Base-by-base conservation (phyloP, 1,140 invertebrate genomes). In the Onthophagus taurus region DNA sequence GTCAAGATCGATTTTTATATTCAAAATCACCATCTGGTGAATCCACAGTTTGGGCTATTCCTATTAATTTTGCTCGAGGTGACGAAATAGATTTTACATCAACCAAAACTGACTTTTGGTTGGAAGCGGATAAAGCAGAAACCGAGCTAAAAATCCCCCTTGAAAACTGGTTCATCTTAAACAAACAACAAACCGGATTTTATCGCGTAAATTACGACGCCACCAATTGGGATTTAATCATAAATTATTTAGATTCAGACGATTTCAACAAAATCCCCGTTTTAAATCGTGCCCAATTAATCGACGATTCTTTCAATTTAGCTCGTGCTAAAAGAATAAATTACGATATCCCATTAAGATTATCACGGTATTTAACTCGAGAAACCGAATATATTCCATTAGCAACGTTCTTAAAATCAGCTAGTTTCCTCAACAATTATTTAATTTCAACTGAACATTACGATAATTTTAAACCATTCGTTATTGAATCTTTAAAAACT, bases 281-380 rank as follows among this genome's bases (percentile, higher is more conserved):
- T 2, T 5, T 37, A n/a, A 45, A 37, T n/a, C 37, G 44, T n/a
- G 85, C 83, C 0, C 80, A 85, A 50, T 57, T 90, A 0, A 70
- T 90, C 9, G 83, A 90, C 52, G 88, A 91, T 63, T 71, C 83
- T 4, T 75, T 89, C 47, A 79, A 80, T 58, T 65, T 90, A 29
- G 81, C 77, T 0, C 72, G 76, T 49, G 67, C 67, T 0, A 72
- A 68, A 12, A 53, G 70, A 4, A 41, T 81, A 0, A 47, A 65
- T 13, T 82, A 81, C 44, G 51, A 62, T 8, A 62, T 70, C 14
- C 71, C 72, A 16, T 61, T 83, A 18, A 60, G 23, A 11, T 18
- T 45, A 3, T 6, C 14, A 19, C 12, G 7, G 4, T 30, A 37
- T 18, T n/a, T 38, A 11, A 12, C 12, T 5, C 29, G 26, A 16